Conservation (phyloP, 2,113 vertebrate species). For the Mus spicilegus region DNA sequence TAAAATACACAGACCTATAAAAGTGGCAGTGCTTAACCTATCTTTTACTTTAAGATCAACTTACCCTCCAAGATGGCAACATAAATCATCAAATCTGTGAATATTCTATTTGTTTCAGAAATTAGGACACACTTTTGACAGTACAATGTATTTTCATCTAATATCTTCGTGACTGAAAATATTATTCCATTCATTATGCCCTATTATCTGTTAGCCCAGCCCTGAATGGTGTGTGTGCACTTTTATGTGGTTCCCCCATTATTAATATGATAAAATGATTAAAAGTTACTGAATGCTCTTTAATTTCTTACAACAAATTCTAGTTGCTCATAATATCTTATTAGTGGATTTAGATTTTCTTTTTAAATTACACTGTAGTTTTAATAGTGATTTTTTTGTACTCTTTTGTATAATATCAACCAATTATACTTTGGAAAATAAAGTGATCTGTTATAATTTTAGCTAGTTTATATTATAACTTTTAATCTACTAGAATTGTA, state of each 20-base stretch:
- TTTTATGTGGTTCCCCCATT: background rate
- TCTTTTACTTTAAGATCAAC: background rate
- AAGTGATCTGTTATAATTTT: conserved; percentile 2
- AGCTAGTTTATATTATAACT: background rate
- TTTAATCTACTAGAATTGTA: background rate
- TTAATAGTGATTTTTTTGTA: background rate
- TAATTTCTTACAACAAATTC: background rate
- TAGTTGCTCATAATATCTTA: background rate
- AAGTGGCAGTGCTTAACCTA: background rate
- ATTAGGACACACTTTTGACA: background rate
- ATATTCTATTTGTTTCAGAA: background rate
- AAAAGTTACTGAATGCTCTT: background rate
- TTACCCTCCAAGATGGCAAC: background rate
- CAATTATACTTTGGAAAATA: background rate
- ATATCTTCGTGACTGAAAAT: background rate
- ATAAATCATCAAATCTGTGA: background rate
- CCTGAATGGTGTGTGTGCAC: background rate
- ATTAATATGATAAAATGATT: background rate
- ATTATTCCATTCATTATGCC: background rate
- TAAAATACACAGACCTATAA: background rate
- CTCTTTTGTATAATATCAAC: background rate
- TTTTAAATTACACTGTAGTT: background rate
- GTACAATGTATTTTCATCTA: background rate
- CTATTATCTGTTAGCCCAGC: background rate
- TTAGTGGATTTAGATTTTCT: background rate